These are phyloP conservation scores for Aporophyla lueneburgensis DNA, from an alignment of 2,888 invertebrate species.

Conservation along the genomic window DNA sequence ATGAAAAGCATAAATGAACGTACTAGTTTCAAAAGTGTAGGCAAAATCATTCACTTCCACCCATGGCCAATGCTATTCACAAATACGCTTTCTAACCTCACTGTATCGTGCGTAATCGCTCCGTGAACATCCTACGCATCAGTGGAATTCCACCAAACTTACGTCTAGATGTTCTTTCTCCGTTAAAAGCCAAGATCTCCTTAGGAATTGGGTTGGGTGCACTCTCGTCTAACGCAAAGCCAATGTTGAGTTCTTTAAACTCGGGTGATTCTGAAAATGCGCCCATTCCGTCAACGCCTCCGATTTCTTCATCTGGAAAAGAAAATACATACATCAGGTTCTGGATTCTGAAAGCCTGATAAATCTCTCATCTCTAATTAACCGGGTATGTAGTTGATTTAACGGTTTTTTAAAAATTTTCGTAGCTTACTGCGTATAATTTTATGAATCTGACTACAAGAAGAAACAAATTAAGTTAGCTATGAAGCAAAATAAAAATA, in stretches of 20 bases:
- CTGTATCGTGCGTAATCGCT: too few relatives aligned
- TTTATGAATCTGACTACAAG: too few relatives aligned
- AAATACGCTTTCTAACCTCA: too few relatives aligned
- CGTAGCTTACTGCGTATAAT: too few relatives aligned
- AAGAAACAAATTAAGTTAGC: too few relatives aligned
- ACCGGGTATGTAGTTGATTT: not conserved
- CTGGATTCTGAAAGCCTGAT: not conserved
- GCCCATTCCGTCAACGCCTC: conserved; percentile 93
- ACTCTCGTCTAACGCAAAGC: conserved; percentile 95
- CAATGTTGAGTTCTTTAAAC: conserved; percentile 94
- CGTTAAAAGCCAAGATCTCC: conserved; percentile 88
- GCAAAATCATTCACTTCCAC: too few relatives aligned
- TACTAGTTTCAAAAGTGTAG: too few relatives aligned
- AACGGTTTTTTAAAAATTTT: too few relatives aligned
- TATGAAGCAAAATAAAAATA: too few relatives aligned
- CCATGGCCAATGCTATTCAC: too few relatives aligned
- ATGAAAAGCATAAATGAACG: too few relatives aligned
- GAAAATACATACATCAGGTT: not conserved
- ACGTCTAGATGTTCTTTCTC: conserved; percentile 94
- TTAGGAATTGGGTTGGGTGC: conserved; percentile 71
- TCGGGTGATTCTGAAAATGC: conserved; percentile 92
- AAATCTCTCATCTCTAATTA: not conserved
- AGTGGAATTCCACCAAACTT: conserved; percentile 74
- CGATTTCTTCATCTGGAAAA: conserved; percentile 94
- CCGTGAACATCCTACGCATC: too few relatives aligned